Evolutionary conservation across 2,113 vertebrate genomes (phyloP).

Genomic region (Ctenomys sociabilis): DNA sequence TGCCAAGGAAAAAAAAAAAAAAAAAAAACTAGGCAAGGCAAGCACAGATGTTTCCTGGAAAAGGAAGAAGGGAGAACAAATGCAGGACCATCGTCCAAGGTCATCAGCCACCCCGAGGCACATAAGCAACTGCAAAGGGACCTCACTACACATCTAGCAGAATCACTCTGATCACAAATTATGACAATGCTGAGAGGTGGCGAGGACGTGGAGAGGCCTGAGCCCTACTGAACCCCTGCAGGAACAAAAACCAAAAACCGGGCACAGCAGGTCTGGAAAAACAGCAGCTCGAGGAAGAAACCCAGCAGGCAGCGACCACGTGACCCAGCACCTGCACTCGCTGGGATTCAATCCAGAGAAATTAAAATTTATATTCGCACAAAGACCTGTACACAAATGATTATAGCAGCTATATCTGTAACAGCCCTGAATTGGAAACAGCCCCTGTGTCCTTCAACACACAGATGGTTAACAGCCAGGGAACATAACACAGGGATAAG

Average conservation of each 20-base stretch:
- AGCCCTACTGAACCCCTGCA: too few relatives aligned
- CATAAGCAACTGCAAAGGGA: neutral
- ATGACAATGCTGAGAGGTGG: too few relatives aligned
- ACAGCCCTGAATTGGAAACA: neutral
- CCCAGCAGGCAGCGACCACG: neutral
- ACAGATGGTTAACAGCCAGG: neutral
- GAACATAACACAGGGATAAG: neutral
- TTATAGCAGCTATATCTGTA: neutral
- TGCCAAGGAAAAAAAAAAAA: too few relatives aligned
- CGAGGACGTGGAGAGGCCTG: neutral
- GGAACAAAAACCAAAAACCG: neutral
- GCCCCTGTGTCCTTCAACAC: neutral
- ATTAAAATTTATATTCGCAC: neutral
- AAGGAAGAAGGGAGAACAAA: neutral
- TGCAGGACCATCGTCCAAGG: neutral
- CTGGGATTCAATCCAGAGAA: neutral
- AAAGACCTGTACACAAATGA: neutral
- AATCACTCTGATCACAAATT: neutral
- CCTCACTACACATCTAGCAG: neutral
- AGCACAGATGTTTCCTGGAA: neutral
- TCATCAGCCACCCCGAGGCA: neutral
- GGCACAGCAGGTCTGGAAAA: neutral
- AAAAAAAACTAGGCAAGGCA: neutral
- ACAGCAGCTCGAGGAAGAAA: neutral
- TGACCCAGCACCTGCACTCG: neutral